phyloP scores from a whole-genome alignment of 1,140 invertebrate genomes.

The Berghia stephanieae region DNA sequence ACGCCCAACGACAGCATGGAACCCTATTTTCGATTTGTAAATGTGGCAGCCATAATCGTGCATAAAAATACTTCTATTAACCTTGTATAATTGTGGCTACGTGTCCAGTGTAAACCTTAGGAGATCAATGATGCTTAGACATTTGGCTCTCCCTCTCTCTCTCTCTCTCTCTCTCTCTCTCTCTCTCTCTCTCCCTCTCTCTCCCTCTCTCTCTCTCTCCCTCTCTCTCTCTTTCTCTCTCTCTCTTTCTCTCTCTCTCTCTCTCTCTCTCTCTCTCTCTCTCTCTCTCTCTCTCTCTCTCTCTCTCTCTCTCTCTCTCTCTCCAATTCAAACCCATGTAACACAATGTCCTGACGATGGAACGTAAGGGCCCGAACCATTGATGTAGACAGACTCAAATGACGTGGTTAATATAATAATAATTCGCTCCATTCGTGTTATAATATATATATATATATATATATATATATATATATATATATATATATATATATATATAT shows the following conservation, averaged over 20 bases:
- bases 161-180: neutral
- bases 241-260: neutral
- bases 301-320: slow-evolving; percentile 15
- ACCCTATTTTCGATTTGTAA: neutral
- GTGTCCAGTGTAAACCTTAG: neutral
- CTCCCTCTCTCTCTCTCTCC: neutral
- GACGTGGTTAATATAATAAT: too few relatives aligned
- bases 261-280: neutral
- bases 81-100: neutral
- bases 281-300: neutral
- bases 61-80: neutral
- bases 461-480: neutral
- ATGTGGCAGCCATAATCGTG: neutral
- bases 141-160: neutral
- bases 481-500: neutral
- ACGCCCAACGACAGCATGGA: neutral
- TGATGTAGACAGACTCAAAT: too few relatives aligned
- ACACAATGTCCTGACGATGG: neutral
- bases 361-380: too few relatives aligned
- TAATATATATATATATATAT: neutral
- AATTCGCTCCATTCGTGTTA: neutral
- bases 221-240: slow-evolving; percentile 1
- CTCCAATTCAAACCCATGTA: neutral
- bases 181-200: neutral
- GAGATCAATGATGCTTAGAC: neutral